Evolutionary conservation across 1,140 invertebrate genomes (phyloP), one percentile per base, ranked within the genome.

Genomic region (Polypedilum vanderplanki): DNA sequence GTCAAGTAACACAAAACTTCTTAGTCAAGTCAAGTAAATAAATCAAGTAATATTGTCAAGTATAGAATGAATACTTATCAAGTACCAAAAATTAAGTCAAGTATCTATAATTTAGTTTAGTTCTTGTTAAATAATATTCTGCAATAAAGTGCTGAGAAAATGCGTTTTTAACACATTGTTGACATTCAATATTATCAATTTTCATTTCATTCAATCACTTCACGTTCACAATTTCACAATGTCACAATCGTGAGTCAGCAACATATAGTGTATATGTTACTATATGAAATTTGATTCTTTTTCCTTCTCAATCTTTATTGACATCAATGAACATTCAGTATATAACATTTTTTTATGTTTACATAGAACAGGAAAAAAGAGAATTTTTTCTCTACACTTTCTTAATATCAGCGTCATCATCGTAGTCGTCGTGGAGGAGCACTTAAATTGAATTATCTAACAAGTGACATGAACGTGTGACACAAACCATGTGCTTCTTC

Each of bases 391-490:
- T 46, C 41, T 3, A 4, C 41, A 12, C 46, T 9, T 70, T 70
- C 20, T 70, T 18, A 18, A 18, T 70, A 18, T 18, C 18, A 10
- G 5, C 15, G 20, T 9, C 18, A 10, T 20, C 15, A 70, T 9
- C 17, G 20, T 70, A 17, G 8, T 9, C 17, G 20, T 70, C 65
- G 8, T 70, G 20, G n/a, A 10, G 18, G 20, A 70, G 9, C 9
- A 70, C 65, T 20, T 70, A 70, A 20, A 22, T 70, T 18, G 20
- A 70, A 70, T 70, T 22, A 70, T 22, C 65, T 70, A 70, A 70
- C 65, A 70, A 70, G 65, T 70, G 65, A 70, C 65, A 70, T 22
- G 20, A 70, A 70, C 20, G 65, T 70, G 17, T 70, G 65, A 70
- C 65, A 70, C 65, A 22, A 70, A 70, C 65, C 65, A 70, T 70